Evolutionary conservation across 1,140 invertebrate species (phyloP).

Genomic region (Eumeta japonica): DNA sequence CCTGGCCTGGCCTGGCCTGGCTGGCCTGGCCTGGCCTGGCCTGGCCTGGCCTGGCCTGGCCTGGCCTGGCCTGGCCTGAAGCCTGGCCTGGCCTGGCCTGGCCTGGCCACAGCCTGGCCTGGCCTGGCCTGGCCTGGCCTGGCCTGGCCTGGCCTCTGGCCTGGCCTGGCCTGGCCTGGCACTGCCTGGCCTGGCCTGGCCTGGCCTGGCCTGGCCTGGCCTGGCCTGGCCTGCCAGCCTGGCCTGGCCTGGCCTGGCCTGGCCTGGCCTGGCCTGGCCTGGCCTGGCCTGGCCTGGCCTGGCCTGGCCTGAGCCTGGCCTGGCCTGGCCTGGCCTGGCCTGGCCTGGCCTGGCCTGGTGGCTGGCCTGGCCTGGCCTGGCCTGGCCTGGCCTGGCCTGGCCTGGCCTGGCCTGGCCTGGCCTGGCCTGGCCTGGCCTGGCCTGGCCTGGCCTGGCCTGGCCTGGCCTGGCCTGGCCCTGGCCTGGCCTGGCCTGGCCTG

Average conservation of each 20-base stretch:
- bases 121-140: conserved; percentile 3
- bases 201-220: conserved; percentile 1
- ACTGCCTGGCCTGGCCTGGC: no score
- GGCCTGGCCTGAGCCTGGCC: conserved; percentile 1
- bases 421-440: conserved; percentile 1
- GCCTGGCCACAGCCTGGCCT: no score
- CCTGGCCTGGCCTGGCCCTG: no score
- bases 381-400: neutral
- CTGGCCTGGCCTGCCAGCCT: no score
- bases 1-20: no score
- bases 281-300: conserved; percentile 1
- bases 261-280: conserved; percentile 11
- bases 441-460: conserved; percentile 1
- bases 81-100: no score
- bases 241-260: conserved; percentile 1
- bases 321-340: conserved; percentile 12
- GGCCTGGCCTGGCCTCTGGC: neutral
- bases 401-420: neutral
- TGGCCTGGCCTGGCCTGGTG: conserved; percentile 3
- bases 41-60: conserved; percentile 1
- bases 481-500: neutral
- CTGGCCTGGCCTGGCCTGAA: no score
- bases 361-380: neutral
- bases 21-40: no score
- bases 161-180: no score